Evolutionary conservation across 1,140 invertebrate genomes (phyloP).

Genomic region (Nasonia vitripennis): DNA sequence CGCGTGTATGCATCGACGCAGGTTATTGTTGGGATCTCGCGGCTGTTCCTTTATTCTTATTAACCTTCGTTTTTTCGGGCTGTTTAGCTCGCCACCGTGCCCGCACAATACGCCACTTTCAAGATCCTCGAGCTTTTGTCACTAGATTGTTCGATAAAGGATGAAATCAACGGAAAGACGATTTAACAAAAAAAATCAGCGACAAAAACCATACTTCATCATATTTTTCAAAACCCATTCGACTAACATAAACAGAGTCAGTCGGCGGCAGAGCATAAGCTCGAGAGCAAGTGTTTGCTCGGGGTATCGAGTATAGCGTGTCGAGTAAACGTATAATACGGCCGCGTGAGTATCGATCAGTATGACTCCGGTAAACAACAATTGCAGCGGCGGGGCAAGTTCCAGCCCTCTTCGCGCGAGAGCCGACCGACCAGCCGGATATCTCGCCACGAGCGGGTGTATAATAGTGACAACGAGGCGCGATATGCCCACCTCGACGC

Average conservation of each 20-base stretch:
- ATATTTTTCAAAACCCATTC: too few species aligned
- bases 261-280: conserved; percentile 48
- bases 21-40: conserved; percentile 3
- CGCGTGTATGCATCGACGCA: background rate
- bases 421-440: conserved; percentile 54
- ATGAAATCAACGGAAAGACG: background rate
- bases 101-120: background rate
- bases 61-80: background rate
- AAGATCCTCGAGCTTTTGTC: background rate
- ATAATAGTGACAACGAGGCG: conserved; percentile 50
- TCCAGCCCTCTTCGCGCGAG: conserved; percentile 32
- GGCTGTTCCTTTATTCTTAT: background rate
- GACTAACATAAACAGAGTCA: too few species aligned
- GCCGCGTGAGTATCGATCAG: conserved; percentile 70
- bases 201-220: too few species aligned
- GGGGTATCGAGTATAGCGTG: conserved; percentile 72
- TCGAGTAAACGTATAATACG: conserved; percentile 70
- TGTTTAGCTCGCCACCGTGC: background rate
- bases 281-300: conserved; percentile 70
- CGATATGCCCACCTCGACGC: conserved; percentile 62
- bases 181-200: too few species aligned
- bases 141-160: background rate
- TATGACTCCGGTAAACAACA: conserved; percentile 75
- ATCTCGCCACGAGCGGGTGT: conserved; percentile 48
- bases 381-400: conserved; percentile 68